Evolutionary conservation across 2,113 vertebrate genomes (phyloP).

Genomic region (Helogale parvula): DNA sequence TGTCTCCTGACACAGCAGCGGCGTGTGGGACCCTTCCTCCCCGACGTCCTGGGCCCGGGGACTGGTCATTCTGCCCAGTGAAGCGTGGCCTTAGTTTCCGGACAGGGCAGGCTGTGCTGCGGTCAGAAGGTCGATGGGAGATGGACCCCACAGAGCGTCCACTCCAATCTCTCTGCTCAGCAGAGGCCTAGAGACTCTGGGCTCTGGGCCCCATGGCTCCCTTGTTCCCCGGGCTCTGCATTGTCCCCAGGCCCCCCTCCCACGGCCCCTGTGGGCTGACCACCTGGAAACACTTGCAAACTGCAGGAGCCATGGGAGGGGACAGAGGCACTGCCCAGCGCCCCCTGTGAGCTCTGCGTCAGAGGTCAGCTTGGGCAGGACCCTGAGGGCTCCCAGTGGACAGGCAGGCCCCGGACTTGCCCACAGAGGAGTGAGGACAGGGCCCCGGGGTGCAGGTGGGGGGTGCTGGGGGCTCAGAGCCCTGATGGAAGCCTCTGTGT

Average conservation of each 20-base stretch:
- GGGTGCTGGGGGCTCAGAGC: not conserved
- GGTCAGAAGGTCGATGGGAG: not conserved
- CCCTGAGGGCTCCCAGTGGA: rapidly evolving
- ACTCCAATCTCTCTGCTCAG: rapidly evolving
- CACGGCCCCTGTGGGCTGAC: too few relatives aligned
- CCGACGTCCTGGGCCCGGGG: not conserved
- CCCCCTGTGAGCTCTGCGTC: not conserved
- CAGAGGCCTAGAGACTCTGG: not conserved
- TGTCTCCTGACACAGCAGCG: rapidly evolving
- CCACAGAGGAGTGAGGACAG: rapidly evolving
- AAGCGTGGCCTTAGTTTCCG: rapidly evolving
- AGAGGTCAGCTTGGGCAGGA: not conserved
- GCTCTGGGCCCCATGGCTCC: rapidly evolving
- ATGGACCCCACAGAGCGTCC: not conserved
- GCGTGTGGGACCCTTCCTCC: not conserved
- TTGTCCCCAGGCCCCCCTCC: not conserved
- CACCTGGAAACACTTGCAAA: too few relatives aligned
- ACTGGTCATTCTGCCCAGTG: rapidly evolving
- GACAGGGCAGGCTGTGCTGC: not conserved
- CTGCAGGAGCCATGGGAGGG: too few relatives aligned
- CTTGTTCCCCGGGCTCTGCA: rapidly evolving
- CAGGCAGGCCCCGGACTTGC: not conserved
- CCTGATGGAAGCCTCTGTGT: rapidly evolving
- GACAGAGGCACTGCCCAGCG: not conserved
- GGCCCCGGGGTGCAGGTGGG: too few relatives aligned